Percentiles rank a stretch among this genome's conserved stretches.
These are phyloP conservation scores for Scaptomyza hsui DNA, from an alignment of 1,140 invertebrate species.

Conservation along the genomic window DNA sequence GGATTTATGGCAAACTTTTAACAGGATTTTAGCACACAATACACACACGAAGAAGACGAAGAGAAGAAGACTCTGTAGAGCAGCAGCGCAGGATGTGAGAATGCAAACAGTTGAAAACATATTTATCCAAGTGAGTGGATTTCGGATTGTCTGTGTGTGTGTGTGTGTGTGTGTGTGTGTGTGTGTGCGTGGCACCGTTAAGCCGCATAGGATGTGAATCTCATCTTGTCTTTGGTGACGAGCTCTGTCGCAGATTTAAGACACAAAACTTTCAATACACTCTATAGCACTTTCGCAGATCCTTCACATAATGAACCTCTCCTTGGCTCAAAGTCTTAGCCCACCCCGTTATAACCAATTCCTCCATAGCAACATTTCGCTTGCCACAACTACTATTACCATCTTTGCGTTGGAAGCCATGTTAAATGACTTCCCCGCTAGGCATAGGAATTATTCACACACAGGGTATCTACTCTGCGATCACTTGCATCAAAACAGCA, in stretches of 20 bases:
- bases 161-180: slow-evolving; percentile 17
- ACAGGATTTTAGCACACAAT: slow-evolving; percentile 65
- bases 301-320: neutral
- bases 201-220: slow-evolving; percentile 31
- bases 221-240: slow-evolving; percentile 27
- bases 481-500: neutral
- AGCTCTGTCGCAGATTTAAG: slow-evolving; percentile 7
- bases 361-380: no score
- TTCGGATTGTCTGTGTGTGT: slow-evolving; percentile 20
- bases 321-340: neutral
- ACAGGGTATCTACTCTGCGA: neutral
- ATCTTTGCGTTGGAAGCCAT: no score
- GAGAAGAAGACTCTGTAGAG: neutral
- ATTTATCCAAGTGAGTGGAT: slow-evolving; percentile 75
- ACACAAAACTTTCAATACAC: slow-evolving; percentile 9
- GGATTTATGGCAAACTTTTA: slow-evolving; percentile 80
- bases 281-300: neutral
- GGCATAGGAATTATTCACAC: no score
- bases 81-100: slow-evolving; percentile 11
- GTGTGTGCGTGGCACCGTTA: slow-evolving; percentile 30
- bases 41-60: slow-evolving; percentile 22
- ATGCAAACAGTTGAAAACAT: slow-evolving; percentile 61
- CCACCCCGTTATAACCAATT: neutral
- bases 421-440: no score
- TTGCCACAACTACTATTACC: no score